A percentile compares a stretch with the other conserved stretches of the same genome.
These are phyloP conservation scores for Mionectes olivaceus DNA, from an alignment of 2,797 vertebrate species.

Conservation along the genomic window DNA sequence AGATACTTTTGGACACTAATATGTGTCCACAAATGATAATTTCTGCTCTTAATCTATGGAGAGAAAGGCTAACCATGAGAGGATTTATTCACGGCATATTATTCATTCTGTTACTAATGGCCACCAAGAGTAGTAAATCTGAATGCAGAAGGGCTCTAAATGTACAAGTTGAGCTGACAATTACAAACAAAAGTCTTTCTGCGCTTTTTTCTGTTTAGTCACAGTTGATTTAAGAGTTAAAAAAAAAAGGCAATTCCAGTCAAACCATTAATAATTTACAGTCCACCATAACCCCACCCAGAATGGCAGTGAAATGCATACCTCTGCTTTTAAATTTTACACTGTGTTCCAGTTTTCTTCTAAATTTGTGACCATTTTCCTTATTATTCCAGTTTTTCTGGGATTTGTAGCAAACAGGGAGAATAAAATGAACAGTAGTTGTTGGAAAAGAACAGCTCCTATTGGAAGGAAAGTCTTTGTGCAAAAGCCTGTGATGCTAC, in stretches of 20 bases:
- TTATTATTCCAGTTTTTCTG: not conserved
- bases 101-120: not conserved
- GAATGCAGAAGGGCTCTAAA: not conserved
- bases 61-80: not conserved
- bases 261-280: conserved; percentile 4
- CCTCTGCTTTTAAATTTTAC: not conserved
- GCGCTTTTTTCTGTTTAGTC: not conserved
- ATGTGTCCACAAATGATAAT: not conserved
- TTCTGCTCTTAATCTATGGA: not conserved
- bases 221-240: not conserved
- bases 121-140: not conserved
- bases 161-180: not conserved
- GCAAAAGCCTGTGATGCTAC: not conserved
- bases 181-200: not conserved
- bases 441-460: not conserved
- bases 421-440: not conserved
- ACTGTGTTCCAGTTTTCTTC: not conserved
- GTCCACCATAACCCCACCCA: not conserved
- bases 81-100: not conserved
- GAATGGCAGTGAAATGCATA: not conserved
- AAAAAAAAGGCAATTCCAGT: not conserved
- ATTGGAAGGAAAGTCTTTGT: not conserved
- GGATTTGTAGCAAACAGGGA: not conserved
- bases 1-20: not conserved
- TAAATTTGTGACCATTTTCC: not conserved